Evolutionary conservation across 2,888 invertebrate genomes (phyloP).

Genomic region (Drosophila fungiperda): DNA sequence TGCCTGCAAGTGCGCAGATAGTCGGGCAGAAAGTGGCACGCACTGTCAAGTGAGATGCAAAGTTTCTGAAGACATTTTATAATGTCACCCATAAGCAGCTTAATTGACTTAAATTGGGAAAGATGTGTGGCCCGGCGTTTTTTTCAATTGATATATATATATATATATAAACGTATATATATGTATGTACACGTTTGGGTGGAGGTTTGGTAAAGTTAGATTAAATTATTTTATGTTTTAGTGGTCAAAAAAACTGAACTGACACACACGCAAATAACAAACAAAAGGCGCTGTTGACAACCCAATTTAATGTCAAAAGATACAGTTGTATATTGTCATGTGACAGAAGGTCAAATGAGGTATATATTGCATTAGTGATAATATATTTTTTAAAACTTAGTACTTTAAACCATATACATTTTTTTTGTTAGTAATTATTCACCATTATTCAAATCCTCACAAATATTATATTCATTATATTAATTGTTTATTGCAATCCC

Average conservation of each 20-base stretch:
- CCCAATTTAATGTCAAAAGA: constrained; percentile 3
- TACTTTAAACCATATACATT: neutral
- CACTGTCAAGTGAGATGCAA: constrained; percentile 20
- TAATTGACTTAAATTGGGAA: constrained; percentile 75
- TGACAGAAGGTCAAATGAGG: constrained; percentile 34
- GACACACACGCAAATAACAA: constrained; percentile 15
- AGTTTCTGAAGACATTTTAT: constrained; percentile 29
- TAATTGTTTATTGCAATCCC: neutral
- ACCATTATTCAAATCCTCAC: neutral
- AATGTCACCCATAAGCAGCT: constrained; percentile 52
- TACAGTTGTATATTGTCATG: constrained; percentile 18
- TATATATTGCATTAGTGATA: neutral
- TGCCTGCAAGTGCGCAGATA: constrained; percentile 1
- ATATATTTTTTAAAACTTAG: neutral
- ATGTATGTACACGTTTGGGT: constrained; percentile 22
- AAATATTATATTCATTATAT: neutral
- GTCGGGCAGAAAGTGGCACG: constrained; percentile 22
- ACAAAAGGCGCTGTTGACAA: constrained; percentile 12
- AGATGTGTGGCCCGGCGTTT: constrained; percentile 56
- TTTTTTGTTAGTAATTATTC: neutral
- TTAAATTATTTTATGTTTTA: constrained; percentile 44
- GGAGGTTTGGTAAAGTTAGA: constrained; percentile 49
- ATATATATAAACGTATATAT: neutral
- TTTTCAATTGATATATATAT: constrained; percentile 55
- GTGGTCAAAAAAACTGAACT: constrained; percentile 18